Conservation (phyloP, 2,888 invertebrate genomes). For the Leptinotarsa tumamoca region DNA sequence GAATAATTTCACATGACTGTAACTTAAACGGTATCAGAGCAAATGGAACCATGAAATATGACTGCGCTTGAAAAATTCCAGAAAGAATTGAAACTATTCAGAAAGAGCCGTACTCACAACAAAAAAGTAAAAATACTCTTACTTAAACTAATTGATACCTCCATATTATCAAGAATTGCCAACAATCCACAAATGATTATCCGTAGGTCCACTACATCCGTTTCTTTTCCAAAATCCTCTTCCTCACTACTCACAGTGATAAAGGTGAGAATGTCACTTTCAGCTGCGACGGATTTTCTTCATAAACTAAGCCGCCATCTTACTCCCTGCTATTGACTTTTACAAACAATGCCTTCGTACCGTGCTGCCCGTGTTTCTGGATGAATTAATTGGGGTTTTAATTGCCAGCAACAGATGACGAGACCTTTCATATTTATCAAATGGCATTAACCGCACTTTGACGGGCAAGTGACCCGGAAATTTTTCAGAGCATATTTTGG, state of each 20-base stretch:
- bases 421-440: slow-evolving; percentile 19
- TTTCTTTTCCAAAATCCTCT: background rate
- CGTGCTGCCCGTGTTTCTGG: slow-evolving; percentile 20
- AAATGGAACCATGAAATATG: too few relatives aligned
- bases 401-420: slow-evolving; percentile 28
- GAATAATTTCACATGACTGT: too few relatives aligned
- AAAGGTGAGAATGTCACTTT: slow-evolving; percentile 31
- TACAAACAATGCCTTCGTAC: slow-evolving; percentile 40
- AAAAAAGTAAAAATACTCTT: too few relatives aligned
- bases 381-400: slow-evolving; percentile 24
- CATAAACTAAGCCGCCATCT: slow-evolving; percentile 35
- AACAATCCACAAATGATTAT: too few relatives aligned
- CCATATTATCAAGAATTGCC: too few relatives aligned
- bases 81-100: too few relatives aligned
- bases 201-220: background rate
- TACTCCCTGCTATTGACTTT: slow-evolving; percentile 39
- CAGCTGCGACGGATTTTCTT: slow-evolving; percentile 35
- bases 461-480: background rate
- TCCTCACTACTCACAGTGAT: slow-evolving; percentile 20
- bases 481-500: background rate
- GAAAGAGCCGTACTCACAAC: too few relatives aligned
- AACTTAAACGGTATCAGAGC: too few relatives aligned
- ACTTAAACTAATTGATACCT: too few relatives aligned
- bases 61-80: too few relatives aligned
- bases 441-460: slow-evolving; percentile 9